A percentile compares a stretch with the other conserved stretches of the same genome.
Conservation (phyloP, 1,140 invertebrate species). For the Kradibia gibbosae region DNA sequence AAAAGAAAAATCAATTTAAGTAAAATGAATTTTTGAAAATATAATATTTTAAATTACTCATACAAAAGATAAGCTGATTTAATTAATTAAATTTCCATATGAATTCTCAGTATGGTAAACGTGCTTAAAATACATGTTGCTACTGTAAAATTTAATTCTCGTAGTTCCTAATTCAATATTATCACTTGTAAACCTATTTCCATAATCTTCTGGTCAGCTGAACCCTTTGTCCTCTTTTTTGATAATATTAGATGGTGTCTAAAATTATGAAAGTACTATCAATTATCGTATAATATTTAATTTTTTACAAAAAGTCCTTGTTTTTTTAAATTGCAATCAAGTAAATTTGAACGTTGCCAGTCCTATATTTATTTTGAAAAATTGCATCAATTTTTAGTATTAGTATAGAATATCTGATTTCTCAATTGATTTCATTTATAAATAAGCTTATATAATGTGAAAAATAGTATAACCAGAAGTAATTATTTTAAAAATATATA, state of each 20-base stretch:
- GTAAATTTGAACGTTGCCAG: too few species aligned
- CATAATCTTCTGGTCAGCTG: background rate
- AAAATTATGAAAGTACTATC: background rate
- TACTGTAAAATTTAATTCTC: conserved; percentile 20
- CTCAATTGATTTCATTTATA: too few species aligned
- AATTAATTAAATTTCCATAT: conserved; percentile 28
- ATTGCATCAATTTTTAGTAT: too few species aligned
- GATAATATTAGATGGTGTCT: background rate
- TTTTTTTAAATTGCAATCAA: too few species aligned
- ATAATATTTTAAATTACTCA: background rate
- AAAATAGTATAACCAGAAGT: too few species aligned
- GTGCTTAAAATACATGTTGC: conserved; percentile 14
- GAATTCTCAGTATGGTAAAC: background rate
- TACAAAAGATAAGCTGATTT: conserved; percentile 10
- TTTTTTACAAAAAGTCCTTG: too few species aligned
- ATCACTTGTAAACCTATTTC: conserved; percentile 1
- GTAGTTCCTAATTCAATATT: conserved; percentile 43
- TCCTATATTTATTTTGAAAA: too few species aligned
- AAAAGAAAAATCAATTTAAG: background rate
- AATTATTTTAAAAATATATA: too few species aligned
- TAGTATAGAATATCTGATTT: too few species aligned
- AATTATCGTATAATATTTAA: background rate
- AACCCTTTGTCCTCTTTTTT: background rate
- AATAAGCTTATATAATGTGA: too few species aligned
- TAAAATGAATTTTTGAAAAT: background rate